phyloP scores from a whole-genome alignment of 2,113 vertebrate species.

The Rhynchomys soricoides region DNA sequence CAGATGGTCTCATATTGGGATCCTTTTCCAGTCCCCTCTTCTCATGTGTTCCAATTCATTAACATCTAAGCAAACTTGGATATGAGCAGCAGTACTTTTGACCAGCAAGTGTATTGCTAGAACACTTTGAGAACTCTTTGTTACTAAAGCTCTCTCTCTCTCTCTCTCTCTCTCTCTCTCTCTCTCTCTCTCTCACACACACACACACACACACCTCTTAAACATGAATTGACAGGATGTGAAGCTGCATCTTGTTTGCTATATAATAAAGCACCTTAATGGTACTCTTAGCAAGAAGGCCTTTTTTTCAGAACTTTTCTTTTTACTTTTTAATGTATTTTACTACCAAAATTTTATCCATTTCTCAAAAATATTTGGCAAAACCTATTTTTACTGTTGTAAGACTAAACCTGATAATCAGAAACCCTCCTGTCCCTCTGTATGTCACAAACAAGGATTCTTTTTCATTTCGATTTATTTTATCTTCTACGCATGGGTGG shows the following conservation, averaged over 20 bases:
- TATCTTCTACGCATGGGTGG: not conserved
- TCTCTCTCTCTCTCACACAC: too few species aligned
- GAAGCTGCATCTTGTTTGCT: slow-evolving; percentile 51
- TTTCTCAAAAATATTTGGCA: slow-evolving; percentile 59
- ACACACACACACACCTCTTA: not conserved
- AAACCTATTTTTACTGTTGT: slow-evolving; percentile 56
- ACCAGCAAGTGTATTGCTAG: not conserved
- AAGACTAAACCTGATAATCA: slow-evolving; percentile 46
- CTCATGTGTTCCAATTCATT: not conserved
- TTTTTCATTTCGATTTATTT: not conserved
- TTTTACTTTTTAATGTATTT: slow-evolving; percentile 62
- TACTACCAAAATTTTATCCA: slow-evolving; percentile 53
- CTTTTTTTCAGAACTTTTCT: slow-evolving; percentile 59
- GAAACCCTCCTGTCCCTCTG: not conserved
- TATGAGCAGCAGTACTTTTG: not conserved
- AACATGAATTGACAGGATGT: slow-evolving; percentile 53
- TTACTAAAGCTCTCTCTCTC: not conserved
- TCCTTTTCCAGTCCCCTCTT: not conserved
- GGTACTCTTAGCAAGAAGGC: slow-evolving; percentile 55
- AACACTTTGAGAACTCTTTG: not conserved
- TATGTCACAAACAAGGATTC: not conserved
- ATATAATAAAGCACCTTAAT: slow-evolving; percentile 63
- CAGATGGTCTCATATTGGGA: not conserved
- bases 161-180: too few species aligned
- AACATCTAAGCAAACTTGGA: not conserved